Percentiles rank a stretch among this genome's conserved stretches.
phyloP scores from a whole-genome alignment of 2,888 invertebrate genomes.

The Incurvaria masculella region DNA sequence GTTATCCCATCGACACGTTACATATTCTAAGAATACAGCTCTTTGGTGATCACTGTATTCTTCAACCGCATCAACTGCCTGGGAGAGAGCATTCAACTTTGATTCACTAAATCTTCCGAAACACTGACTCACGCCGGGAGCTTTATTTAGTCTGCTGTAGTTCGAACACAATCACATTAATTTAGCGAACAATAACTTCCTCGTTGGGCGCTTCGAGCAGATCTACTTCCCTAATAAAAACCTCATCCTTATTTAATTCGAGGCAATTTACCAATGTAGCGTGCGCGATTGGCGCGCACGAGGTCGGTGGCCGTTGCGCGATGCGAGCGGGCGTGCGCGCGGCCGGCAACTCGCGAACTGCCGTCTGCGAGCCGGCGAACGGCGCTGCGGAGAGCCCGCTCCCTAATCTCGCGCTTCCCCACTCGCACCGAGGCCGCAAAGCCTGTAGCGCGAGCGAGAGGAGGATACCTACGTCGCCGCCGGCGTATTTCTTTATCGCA shows the following conservation, averaged over 20 bases:
- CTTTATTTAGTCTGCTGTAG: not conserved
- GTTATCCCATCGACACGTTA: not conserved
- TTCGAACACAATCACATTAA: not conserved
- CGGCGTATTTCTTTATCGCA: conserved; percentile 42
- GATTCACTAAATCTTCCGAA: not conserved
- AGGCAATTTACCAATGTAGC: not conserved
- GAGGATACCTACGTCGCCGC: conserved; percentile 32
- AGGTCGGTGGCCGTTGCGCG: conserved; percentile 36
- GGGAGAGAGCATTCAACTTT: not conserved
- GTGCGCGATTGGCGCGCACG: conserved; percentile 38
- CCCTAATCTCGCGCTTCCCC: conserved; percentile 23
- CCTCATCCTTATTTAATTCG: not conserved
- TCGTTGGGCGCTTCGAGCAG: not conserved
- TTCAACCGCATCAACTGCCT: not conserved
- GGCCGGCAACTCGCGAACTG: conserved; percentile 56
- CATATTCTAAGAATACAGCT: not conserved
- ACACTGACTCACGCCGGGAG: not conserved
- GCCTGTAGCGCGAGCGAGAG: conserved; percentile 23
- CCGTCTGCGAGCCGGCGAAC: not conserved
- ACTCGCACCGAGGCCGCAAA: conserved; percentile 13
- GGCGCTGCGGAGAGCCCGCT: not conserved
- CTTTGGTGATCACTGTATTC: not conserved
- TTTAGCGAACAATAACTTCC: not conserved
- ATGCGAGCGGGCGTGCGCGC: conserved; percentile 38
- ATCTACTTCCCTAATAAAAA: not conserved